Percentiles rank a stretch among this genome's conserved stretches.
phyloP scores from a whole-genome alignment of 2,113 vertebrate species.

The Ctenomys sociabilis region DNA sequence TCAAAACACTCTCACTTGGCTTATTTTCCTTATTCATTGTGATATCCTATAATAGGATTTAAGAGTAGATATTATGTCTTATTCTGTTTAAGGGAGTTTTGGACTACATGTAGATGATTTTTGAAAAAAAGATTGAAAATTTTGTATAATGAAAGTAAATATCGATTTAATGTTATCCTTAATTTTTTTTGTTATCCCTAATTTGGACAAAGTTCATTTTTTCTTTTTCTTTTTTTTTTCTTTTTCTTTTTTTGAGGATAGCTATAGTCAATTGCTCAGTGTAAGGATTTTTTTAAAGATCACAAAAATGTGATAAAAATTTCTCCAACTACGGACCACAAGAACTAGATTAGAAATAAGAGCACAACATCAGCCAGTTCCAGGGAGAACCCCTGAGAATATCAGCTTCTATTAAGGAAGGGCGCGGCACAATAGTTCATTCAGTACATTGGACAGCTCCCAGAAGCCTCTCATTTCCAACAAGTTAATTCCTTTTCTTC shows the following conservation, averaged over 20 bases:
- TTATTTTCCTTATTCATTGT: background rate
- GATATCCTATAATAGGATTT: background rate
- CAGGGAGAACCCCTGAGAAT: background rate
- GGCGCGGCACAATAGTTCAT: background rate
- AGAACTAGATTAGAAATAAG: background rate
- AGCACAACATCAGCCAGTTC: background rate
- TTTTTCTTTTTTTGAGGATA: background rate
- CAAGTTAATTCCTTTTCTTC: background rate
- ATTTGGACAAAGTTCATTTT: background rate
- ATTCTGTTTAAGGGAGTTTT: background rate
- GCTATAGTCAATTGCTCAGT: background rate
- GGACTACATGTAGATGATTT: background rate
- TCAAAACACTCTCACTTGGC: background rate
- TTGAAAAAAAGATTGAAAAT: background rate
- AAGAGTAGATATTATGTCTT: background rate
- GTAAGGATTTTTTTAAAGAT: background rate
- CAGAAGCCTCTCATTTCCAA: background rate
- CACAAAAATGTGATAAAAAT: background rate
- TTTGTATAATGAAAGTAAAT: background rate
- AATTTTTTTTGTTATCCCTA: background rate
- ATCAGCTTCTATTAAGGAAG: background rate
- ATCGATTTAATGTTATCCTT: background rate
- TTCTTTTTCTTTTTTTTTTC: background rate
- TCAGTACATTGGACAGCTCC: conserved; percentile 87
- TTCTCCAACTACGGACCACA: background rate